Base-by-base conservation (phyloP, 2,888 invertebrate genomes). In the Rhopalosiphum nymphaeae region DNA sequence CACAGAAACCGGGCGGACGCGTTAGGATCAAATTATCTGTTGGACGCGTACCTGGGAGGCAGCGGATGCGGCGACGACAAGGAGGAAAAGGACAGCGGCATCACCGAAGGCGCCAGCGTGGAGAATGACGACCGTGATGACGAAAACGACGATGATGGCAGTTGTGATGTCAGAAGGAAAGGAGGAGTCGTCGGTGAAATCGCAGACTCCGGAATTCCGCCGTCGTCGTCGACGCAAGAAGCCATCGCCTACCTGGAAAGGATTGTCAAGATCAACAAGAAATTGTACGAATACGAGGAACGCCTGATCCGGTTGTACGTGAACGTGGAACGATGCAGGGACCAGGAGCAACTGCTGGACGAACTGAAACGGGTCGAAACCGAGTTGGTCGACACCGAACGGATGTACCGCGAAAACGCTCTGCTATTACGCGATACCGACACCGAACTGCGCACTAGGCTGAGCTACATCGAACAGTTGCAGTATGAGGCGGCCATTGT, bases 1-100 rank as follows among this genome's bases (percentile, higher is more conserved):
- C 98, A 98, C 96, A 97, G 97, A 95, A 97, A 96, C 88, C 96
- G 98, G 90, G 97, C 97, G 96, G 97, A 97, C 95, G 97, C 97
- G 95, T 97, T 98, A 95, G 98, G 98, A 42, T 97, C 97, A 95
- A 98, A 98, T 96, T 98, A 98, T 95, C 96, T 98, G 90, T 96
- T 98, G 36, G 98, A 98, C 96, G 97, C 98, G 1, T 98, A 98
- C 95, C 96, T 98, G 87, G 96, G 96, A 95, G 96, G 96, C n/a
- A 89, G 53, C 78, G 94, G 21, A 53, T 53, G 53, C 53, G 95
- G 95, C 94, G 96, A 96, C 95, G 97, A 97, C 95, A 97, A 97
- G 49, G 97, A 97, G n/a, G 97, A 97, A 95, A 97, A 97, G 95
- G 97, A 97, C 95, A 97, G 97, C 95, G 97, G 97, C 0, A 97